A percentile compares a stretch with the other conserved stretches of the same genome.
Evolutionary conservation across 2,797 vertebrate species (phyloP).

Genomic region (Oreortyx pictus): DNA sequence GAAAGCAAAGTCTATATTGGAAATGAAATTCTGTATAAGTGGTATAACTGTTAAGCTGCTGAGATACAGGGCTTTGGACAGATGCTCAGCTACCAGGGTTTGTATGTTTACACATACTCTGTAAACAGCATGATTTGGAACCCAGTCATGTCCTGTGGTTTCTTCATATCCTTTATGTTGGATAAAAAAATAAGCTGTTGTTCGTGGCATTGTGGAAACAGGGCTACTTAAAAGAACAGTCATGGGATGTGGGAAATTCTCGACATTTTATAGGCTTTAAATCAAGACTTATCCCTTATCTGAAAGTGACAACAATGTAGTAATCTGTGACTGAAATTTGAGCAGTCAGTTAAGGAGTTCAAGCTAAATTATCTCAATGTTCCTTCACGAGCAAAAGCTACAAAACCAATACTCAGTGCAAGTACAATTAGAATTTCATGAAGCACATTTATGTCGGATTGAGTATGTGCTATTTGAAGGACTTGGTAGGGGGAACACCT

Average conservation of each 20-base stretch:
- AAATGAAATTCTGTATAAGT: neutral
- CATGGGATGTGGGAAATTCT: conserved; percentile 4
- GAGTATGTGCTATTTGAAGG: neutral
- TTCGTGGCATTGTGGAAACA: conserved; percentile 1
- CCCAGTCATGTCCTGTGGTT: conserved; percentile 38
- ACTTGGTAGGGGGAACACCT: neutral
- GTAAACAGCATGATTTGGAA: conserved; percentile 32
- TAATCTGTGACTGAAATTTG: conserved; percentile 25
- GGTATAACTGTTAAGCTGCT: neutral
- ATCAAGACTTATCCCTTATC: neutral
- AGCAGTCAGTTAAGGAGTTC: neutral
- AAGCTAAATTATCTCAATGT: neutral
- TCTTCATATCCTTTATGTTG: conserved; percentile 13
- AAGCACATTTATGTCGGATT: neutral
- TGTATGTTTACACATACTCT: neutral
- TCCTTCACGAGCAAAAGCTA: neutral
- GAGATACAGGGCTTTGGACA: neutral
- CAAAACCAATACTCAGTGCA: neutral
- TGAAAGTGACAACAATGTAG: neutral
- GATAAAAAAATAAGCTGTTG: conserved; percentile 37
- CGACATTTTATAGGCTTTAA: neutral
- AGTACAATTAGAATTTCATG: neutral
- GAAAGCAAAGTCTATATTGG: neutral
- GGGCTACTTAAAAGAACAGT: conserved; percentile 18
- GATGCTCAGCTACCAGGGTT: neutral